A percentile compares a stretch with the other conserved stretches of the same genome.
These are phyloP conservation scores for Orientallactaga sibirica DNA, from an alignment of 2,797 vertebrate genomes.

Conservation along the genomic window DNA sequence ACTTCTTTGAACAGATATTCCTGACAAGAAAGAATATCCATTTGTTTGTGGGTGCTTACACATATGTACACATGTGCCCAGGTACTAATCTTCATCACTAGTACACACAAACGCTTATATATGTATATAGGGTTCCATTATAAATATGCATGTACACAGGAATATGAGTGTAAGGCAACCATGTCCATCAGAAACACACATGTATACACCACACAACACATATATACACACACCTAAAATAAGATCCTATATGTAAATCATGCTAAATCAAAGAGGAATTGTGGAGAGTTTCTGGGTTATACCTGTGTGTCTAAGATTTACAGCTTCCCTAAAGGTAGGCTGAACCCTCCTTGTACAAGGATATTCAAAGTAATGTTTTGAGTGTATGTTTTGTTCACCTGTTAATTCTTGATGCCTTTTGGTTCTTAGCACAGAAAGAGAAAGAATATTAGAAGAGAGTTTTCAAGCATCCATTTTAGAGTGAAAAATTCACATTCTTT, in stretches of 20 bases:
- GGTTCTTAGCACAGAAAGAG: not conserved
- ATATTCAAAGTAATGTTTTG: fast-evolving
- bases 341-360: too few species aligned
- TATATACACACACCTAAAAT: too few species aligned
- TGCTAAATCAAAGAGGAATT: too few species aligned
- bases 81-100: not conserved
- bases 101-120: too few species aligned
- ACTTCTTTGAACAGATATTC: not conserved
- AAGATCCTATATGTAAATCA: not conserved
- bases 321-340: too few species aligned
- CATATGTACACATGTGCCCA: fast-evolving
- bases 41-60: not conserved
- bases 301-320: not conserved
- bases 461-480: too few species aligned
- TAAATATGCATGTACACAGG: too few species aligned
- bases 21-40: not conserved
- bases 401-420: not conserved
- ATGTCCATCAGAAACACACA: not conserved
- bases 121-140: too few species aligned
- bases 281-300: fast-evolving
- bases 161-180: too few species aligned
- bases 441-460: not conserved
- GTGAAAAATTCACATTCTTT: not conserved
- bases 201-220: not conserved
- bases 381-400: not conserved